Conservation (phyloP, 2,888 invertebrate species). For the Tuberolachnus salignus region DNA sequence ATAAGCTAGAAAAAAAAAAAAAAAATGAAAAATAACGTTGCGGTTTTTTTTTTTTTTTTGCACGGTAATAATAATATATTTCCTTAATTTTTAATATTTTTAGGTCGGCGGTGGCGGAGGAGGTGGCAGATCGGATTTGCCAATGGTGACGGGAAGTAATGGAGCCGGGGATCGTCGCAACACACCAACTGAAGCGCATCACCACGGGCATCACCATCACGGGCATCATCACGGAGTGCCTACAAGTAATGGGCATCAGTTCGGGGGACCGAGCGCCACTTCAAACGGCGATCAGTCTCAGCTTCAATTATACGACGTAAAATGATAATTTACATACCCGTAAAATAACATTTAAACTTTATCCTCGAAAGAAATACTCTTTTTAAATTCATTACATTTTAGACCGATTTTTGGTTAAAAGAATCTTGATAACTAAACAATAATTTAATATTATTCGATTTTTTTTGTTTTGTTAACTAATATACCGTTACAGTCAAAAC, state of each 20-base stretch:
- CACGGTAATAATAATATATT: too few relatives aligned
- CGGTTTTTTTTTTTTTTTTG: too few relatives aligned
- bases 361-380: not conserved
- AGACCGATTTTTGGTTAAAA: constrained; percentile 18
- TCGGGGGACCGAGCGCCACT: constrained; percentile 2
- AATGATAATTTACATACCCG: not conserved
- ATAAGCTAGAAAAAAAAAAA: too few relatives aligned
- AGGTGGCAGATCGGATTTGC: constrained; percentile 16
- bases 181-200: constrained; percentile 32
- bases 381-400: constrained; percentile 20
- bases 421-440: not conserved
- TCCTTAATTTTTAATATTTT: too few relatives aligned
- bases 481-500: not conserved
- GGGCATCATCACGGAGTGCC: constrained; percentile 24
- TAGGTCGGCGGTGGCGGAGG: constrained; percentile 34
- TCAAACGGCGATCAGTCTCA: constrained; percentile 43
- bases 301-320: constrained; percentile 47
- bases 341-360: not conserved
- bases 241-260: constrained; percentile 47
- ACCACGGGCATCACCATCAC: constrained; percentile 46
- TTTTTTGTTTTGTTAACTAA: not conserved
- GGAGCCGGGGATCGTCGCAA: constrained; percentile 25
- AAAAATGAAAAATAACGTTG: too few relatives aligned
- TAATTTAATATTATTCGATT: constrained; percentile 11
- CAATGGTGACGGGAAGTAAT: not conserved